Evolutionary conservation across 2,797 vertebrate genomes (phyloP).

Genomic region (Cichlasoma orientale): DNA sequence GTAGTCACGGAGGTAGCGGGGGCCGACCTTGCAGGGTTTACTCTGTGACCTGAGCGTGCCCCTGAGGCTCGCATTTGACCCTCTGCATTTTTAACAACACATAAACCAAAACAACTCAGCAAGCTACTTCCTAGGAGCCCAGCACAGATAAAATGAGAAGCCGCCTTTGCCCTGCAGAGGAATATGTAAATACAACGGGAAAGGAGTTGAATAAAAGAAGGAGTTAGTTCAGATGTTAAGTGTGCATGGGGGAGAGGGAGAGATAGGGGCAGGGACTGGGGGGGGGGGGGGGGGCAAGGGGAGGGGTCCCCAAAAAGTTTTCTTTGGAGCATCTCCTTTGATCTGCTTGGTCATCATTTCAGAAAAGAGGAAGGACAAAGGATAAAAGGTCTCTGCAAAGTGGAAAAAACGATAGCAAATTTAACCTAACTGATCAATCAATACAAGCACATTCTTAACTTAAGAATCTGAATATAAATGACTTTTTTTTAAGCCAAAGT

Average conservation of each 20-base stretch:
- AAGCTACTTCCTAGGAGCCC: constrained; percentile 79
- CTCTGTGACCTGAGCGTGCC: constrained; percentile 53
- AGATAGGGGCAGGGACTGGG: constrained; percentile 31
- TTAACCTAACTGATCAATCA: background rate
- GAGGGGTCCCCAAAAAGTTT: constrained; percentile 56
- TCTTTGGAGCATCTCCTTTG: constrained; percentile 74
- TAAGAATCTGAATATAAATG: background rate
- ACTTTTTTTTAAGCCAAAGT: background rate
- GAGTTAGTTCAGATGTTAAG: constrained; percentile 77
- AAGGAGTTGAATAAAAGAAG: constrained; percentile 68
- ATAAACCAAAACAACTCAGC: constrained; percentile 76
- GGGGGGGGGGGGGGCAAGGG: constrained; percentile 9
- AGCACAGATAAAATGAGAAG: constrained; percentile 67
- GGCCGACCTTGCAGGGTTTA: constrained; percentile 45
- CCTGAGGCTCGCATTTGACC: constrained; percentile 72
- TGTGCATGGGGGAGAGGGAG: constrained; percentile 60
- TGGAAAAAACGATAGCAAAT: background rate
- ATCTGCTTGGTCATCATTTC: constrained; percentile 70
- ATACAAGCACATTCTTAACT: background rate
- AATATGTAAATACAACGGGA: constrained; percentile 69
- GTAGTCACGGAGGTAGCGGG: constrained; percentile 23
- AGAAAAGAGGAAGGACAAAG: constrained; percentile 56
- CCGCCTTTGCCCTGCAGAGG: constrained; percentile 62
- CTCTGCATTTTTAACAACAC: constrained; percentile 71
- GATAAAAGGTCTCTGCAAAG: constrained; percentile 45